phyloP scores from a whole-genome alignment of 1,140 invertebrate species.

The Drosophila mauritiana region DNA sequence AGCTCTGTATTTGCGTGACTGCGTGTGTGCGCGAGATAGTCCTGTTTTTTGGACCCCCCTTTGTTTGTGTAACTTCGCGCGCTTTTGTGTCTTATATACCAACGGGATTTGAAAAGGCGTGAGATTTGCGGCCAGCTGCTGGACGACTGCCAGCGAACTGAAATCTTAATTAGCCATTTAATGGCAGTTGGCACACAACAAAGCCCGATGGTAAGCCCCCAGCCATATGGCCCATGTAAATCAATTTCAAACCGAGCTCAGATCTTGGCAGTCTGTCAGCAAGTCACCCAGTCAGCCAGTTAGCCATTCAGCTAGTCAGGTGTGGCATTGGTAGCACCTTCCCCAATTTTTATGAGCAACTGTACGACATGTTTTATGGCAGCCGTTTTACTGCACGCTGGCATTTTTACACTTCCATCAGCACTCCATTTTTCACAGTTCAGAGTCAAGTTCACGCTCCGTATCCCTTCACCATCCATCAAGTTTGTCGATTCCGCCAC shows the following conservation, averaged over 20 bases:
- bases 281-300: slow-evolving; percentile 7
- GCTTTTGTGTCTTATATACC: slow-evolving; percentile 63
- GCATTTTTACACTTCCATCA: slow-evolving; percentile 50
- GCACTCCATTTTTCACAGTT: slow-evolving; percentile 50
- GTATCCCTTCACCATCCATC: slow-evolving; percentile 31
- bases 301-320: slow-evolving; percentile 15
- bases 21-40: slow-evolving; percentile 22
- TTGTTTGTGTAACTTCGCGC: slow-evolving; percentile 71
- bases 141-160: slow-evolving; percentile 60
- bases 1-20: slow-evolving; percentile 20
- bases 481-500: slow-evolving; percentile 6
- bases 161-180: slow-evolving; percentile 73
- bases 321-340: slow-evolving; percentile 22
- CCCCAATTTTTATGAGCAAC: slow-evolving; percentile 33
- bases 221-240: slow-evolving; percentile 48
- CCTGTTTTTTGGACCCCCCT: slow-evolving; percentile 17
- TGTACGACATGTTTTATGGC: slow-evolving; percentile 40
- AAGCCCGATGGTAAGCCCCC: slow-evolving; percentile 55
- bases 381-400: slow-evolving; percentile 39
- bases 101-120: slow-evolving; percentile 48
- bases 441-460: slow-evolving; percentile 40
- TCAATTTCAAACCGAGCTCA: slow-evolving; percentile 46
- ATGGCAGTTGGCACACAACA: slow-evolving; percentile 70
- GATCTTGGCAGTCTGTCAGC: slow-evolving; percentile 12
- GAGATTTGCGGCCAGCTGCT: slow-evolving; percentile 67